A percentile compares a stretch with the other conserved stretches of the same genome.
Evolutionary conservation across 1,140 invertebrate genomes (phyloP).

Genomic region (Drepana arcuata): DNA sequence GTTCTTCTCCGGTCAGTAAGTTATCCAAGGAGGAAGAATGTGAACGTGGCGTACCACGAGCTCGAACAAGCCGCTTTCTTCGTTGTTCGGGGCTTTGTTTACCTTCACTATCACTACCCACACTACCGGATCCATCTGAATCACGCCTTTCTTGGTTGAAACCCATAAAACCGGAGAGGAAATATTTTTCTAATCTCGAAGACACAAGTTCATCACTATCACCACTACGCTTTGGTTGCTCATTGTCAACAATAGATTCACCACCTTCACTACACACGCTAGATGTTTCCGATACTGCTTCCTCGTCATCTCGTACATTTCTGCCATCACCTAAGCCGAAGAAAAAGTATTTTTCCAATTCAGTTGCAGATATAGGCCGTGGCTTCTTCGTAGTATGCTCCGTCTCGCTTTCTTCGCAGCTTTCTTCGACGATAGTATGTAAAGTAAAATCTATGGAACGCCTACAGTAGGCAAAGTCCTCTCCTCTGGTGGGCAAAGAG

Average conservation of each 20-base stretch:
- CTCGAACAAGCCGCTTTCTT: constrained; percentile 83
- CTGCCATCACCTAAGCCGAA: constrained; percentile 85
- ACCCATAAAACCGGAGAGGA: constrained; percentile 87
- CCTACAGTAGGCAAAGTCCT: constrained; percentile 86
- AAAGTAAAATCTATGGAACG: constrained; percentile 90
- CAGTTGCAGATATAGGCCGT: constrained; percentile 81
- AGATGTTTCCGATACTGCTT: constrained; percentile 89
- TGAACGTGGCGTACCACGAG: constrained; percentile 83
- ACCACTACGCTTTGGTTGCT: constrained; percentile 66
- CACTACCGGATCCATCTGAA: constrained; percentile 88
- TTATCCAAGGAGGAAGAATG: constrained; percentile 87
- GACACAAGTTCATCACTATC: constrained; percentile 84
- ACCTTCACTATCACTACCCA: constrained; percentile 87
- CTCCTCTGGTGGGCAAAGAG: constrained; percentile 79
- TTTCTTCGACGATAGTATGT: constrained; percentile 95
- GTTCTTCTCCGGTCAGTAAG: constrained; percentile 75
- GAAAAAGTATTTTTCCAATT: constrained; percentile 93
- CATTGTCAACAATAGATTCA: constrained; percentile 76
- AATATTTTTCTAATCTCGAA: constrained; percentile 91
- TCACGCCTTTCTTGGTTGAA: constrained; percentile 82
- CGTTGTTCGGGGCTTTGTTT: constrained; percentile 89
- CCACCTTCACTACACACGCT: constrained; percentile 88
- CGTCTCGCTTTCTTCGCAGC: constrained; percentile 91
- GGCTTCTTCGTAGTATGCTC: constrained; percentile 76
- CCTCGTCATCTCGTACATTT: constrained; percentile 73